phyloP scores from a whole-genome alignment of 2,888 invertebrate genomes.

The Hoplodrina ambigua region DNA sequence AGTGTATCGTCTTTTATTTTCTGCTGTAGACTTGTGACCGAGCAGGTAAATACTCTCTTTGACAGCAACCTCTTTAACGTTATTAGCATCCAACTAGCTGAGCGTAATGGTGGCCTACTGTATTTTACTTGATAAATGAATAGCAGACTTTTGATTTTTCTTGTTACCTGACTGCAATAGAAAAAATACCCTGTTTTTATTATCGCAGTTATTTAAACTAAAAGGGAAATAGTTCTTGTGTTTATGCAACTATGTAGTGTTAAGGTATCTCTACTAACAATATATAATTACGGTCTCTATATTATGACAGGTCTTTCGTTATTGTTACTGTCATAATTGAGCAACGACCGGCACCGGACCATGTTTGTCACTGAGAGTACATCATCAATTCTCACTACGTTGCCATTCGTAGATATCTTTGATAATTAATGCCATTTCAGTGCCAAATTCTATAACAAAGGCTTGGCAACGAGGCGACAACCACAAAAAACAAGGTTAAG shows the following conservation, averaged over 20 bases:
- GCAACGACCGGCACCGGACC: slow-evolving; percentile 29
- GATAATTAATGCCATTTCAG: slow-evolving; percentile 58
- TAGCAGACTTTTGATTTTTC: neutral
- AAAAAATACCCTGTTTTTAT: neutral
- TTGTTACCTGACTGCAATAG: neutral
- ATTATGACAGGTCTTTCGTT: slow-evolving; percentile 48
- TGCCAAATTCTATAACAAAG: slow-evolving; percentile 61
- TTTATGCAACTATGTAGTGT: neutral
- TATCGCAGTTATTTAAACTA: neutral
- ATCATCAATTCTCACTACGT: slow-evolving; percentile 56
- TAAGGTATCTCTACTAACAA: slow-evolving; percentile 1
- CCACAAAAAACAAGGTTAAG: slow-evolving; percentile 56
- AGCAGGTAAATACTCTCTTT: slow-evolving; percentile 21
- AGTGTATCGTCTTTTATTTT: slow-evolving; percentile 11
- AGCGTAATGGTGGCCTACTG: neutral
- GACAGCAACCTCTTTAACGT: slow-evolving; percentile 14
- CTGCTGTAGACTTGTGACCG: slow-evolving; percentile 2
- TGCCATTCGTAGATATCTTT: slow-evolving; percentile 39
- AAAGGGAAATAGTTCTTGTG: neutral
- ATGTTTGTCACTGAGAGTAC: slow-evolving; percentile 39
- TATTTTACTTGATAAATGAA: slow-evolving; percentile 7
- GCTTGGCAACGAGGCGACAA: slow-evolving; percentile 41
- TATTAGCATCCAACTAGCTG: slow-evolving; percentile 5
- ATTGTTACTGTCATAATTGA: slow-evolving; percentile 50
- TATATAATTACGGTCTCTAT: slow-evolving; percentile 24